Evolutionary conservation across 2,797 vertebrate genomes (phyloP).

Genomic region (Bucorvus abyssinicus): DNA sequence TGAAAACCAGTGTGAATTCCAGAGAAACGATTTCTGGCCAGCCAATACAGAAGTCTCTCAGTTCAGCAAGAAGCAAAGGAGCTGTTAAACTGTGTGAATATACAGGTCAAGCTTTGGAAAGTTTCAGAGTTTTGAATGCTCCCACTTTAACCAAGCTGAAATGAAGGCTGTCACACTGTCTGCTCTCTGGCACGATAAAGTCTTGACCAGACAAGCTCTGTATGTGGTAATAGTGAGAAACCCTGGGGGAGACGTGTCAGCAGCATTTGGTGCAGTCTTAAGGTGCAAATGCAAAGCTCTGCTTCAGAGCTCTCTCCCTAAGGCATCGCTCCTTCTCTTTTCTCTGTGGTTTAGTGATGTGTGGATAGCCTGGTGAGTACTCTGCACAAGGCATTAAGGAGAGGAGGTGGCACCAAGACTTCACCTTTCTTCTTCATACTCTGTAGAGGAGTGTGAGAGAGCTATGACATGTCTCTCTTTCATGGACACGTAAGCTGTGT

Average conservation of each 20-base stretch:
- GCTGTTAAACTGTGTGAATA: not conserved
- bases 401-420: fast-evolving
- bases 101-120: not conserved
- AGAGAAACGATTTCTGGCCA: not conserved
- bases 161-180: fast-evolving
- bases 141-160: not conserved
- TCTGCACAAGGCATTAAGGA: not conserved
- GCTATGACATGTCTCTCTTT: not conserved
- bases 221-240: not conserved
- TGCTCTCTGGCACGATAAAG: not conserved
- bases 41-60: fast-evolving
- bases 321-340: not conserved
- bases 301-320: not conserved
- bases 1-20: not conserved
- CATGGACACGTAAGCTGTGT: not conserved
- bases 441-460: not conserved
- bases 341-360: not conserved
- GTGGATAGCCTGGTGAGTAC: not conserved
- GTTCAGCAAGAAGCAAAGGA: not conserved
- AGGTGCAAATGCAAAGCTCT: not conserved
- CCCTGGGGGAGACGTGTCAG: fast-evolving
- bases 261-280: not conserved
- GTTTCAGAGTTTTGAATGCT: not conserved
- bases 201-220: not conserved
- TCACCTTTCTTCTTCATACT: not conserved